Base-by-base conservation (phyloP, 2,888 invertebrate species). In the Penaeus monodon region DNA sequence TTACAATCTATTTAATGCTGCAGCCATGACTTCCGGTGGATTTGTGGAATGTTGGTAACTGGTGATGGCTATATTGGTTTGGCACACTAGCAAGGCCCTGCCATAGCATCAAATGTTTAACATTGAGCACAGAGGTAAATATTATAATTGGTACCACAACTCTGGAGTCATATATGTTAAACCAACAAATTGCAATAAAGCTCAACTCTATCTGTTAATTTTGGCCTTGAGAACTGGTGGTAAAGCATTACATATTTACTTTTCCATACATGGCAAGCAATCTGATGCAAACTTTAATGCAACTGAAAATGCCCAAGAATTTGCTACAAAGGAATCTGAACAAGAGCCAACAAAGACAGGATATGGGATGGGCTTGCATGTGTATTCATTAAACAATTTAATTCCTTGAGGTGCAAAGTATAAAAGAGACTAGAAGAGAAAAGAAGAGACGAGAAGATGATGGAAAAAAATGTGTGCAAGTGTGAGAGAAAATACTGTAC, bases 11-110 rank as follows among this genome's bases (percentile, higher is more conserved):
- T 57, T 57, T 70, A 27, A 57, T 76, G 83, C 83, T 84, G 83
- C 83, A 84, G 76, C 83, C 77, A 76, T 74, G 63, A 73, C 73
- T 82, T 44, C 70, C 68, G 70, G 82, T 82, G 81, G 49, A 82
- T 44, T 73, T 57, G 77, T 84, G 84, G 84, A 84, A 84, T 84
- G 84, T 84, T 76, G 78, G 68, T 68, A 78, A 84, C 84, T 84
- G 77, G 68, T 78, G 68, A 64, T 78, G 66, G 84, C 84, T 29
- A 57, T 78, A 78, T 33, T 84, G 78, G 84, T 84, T 84, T 84
- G 84, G 84, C 84, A 84, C 84, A 84, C 65, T 77, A 84, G 78
- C 78, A 77, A 84, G 77, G 82, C 82, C 82, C 82, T 38, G 63
- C 44, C 82, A 63, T 49, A 81, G 81, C 68, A 29, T 73, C 27